phyloP scores from a whole-genome alignment of 53 echinoderm and acorn worm genomes.

The Zoroaster sp. region DNA sequence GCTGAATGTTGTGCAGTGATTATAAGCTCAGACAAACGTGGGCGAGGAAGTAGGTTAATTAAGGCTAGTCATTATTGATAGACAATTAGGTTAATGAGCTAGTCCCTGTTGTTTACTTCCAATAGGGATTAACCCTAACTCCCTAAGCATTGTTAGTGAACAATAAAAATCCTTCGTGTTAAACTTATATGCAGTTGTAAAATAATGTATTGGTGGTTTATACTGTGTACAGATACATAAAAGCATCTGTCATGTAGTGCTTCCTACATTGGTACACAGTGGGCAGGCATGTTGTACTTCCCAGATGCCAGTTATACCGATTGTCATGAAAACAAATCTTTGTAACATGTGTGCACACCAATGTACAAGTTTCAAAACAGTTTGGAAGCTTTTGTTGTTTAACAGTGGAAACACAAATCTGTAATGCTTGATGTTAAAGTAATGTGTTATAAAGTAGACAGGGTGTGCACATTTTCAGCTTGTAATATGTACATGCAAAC shows the following conservation, averaged over 20 bases:
- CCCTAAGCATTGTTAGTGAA: not conserved
- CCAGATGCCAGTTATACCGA: not conserved
- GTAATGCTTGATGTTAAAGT: too few relatives aligned
- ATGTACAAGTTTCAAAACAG: not conserved
- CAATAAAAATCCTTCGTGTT: too few relatives aligned
- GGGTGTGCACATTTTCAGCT: too few relatives aligned
- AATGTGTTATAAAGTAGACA: too few relatives aligned
- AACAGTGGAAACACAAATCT: too few relatives aligned
- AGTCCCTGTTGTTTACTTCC: constrained; percentile 18
- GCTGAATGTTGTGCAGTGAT: constrained; percentile 1
- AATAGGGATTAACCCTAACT: too few relatives aligned
- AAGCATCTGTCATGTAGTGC: too few relatives aligned
- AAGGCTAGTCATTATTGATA: constrained; percentile 14
- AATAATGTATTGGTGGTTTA: not conserved
- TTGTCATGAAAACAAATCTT: too few relatives aligned
- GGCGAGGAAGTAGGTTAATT: constrained; percentile 2
- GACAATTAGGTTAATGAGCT: constrained; percentile 36
- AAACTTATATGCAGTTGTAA: not conserved
- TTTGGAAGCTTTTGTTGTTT: not conserved
- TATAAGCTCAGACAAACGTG: not conserved
- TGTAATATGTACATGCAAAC: too few relatives aligned
- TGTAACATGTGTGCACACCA: not conserved
- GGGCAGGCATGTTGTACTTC: too few relatives aligned
- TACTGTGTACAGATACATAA: not conserved
- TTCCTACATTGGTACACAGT: too few relatives aligned